These are phyloP conservation scores for Thalpophila matura DNA, from an alignment of 2,888 invertebrate genomes.

Conservation along the genomic window DNA sequence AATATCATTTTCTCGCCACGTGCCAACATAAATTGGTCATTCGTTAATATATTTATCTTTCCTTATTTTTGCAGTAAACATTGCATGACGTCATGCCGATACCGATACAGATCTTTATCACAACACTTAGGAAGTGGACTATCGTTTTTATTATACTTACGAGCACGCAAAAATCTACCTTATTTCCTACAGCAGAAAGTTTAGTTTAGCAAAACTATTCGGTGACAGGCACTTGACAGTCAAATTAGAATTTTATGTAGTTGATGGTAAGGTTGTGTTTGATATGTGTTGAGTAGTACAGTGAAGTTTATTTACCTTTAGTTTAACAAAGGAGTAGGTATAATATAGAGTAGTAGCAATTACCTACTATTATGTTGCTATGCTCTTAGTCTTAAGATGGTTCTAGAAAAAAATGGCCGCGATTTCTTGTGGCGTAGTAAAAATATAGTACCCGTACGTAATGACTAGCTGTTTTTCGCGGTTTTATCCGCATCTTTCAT, in stretches of 20 bases:
- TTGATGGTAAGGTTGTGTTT: background rate
- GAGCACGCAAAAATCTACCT: background rate
- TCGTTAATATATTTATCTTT: background rate
- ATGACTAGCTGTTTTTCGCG: too few relatives aligned
- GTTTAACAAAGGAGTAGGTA: constrained; percentile 24
- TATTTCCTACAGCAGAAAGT: fast-evolving
- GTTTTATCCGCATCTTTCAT: too few relatives aligned
- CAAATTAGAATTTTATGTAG: background rate
- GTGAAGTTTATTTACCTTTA: constrained; percentile 51
- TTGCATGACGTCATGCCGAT: constrained; percentile 29
- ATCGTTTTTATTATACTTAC: constrained; percentile 21
- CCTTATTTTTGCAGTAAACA: constrained; percentile 17
- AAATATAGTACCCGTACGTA: background rate
- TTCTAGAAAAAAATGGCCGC: background rate
- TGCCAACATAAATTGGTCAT: background rate
- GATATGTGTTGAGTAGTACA: background rate
- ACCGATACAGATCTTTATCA: constrained; percentile 13
- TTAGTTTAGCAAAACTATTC: background rate
- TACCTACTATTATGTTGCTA: constrained; percentile 28
- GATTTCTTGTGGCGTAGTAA: constrained; percentile 5
- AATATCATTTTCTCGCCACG: background rate
- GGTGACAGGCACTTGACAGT: background rate
- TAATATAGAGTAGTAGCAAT: background rate
- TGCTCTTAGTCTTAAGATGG: background rate
- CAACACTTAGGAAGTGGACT: constrained; percentile 34